Evolutionary conservation across 2,797 vertebrate genomes (phyloP).

Genomic region (Acanthiza pusilla): DNA sequence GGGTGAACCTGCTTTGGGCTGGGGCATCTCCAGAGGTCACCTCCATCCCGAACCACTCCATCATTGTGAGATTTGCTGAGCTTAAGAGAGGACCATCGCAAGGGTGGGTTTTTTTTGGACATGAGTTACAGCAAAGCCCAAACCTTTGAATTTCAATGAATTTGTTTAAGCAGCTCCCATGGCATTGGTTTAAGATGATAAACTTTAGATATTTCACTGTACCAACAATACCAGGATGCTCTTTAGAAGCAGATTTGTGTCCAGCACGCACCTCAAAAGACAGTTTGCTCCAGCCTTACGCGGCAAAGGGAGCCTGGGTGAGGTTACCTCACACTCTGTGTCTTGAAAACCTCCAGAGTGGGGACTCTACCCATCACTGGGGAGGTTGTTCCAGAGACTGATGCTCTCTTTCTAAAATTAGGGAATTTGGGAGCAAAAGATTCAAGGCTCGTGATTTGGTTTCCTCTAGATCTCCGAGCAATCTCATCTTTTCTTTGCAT

Average conservation of each 20-base stretch:
- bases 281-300: too few relatives aligned
- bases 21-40: neutral
- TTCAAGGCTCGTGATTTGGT: neutral
- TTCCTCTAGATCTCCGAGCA: neutral
- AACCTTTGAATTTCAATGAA: neutral
- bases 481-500: neutral
- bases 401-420: neutral
- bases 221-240: neutral
- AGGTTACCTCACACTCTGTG: neutral
- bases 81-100: neutral
- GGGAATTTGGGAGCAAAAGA: neutral
- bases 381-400: neutral
- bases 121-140: neutral
- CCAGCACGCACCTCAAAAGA: neutral
- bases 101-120: neutral
- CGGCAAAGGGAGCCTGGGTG: neutral
- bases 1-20: neutral
- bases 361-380: fast-evolving
- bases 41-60: neutral
- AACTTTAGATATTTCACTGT: neutral
- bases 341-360: neutral
- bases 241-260: neutral
- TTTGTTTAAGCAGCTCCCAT: neutral
- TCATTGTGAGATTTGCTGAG: neutral
- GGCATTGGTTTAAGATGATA: neutral